phyloP scores from a whole-genome alignment of 2,113 vertebrate genomes.

The Anolis sagrei region DNA sequence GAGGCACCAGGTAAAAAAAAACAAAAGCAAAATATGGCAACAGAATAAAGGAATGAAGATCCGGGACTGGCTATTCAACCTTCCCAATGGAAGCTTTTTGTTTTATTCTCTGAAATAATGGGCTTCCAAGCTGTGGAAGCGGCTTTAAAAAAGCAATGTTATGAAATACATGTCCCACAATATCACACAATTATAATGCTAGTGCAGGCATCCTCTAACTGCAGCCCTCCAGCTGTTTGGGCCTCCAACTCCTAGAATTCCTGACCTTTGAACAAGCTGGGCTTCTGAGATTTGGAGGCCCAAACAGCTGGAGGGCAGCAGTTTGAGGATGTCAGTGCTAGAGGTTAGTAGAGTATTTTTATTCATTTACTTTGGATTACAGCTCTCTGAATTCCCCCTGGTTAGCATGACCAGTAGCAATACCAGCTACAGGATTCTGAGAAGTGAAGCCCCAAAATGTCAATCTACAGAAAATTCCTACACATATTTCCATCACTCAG shows the following conservation, averaged over 20 bases:
- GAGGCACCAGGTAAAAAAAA: background rate
- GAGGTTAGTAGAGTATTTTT: no score
- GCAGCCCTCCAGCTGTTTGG: no score
- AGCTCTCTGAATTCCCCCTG: no score
- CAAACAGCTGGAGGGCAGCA: no score
- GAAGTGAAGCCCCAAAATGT: background rate
- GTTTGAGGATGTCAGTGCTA: no score
- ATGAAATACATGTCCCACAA: background rate
- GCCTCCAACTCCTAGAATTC: no score
- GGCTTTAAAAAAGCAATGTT: background rate
- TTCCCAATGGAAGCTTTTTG: background rate
- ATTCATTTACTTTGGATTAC: no score
- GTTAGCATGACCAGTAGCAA: no score
- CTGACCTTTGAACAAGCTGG: no score
- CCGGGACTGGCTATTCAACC: background rate
- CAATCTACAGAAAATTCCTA: background rate
- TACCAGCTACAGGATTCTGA: no score
- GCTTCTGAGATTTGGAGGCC: no score
- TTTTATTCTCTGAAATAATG: background rate
- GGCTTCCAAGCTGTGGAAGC: background rate
- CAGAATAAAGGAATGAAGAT: background rate
- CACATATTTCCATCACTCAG: background rate
- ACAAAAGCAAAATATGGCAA: background rate
- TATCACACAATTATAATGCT: background rate
- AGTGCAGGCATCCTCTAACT: no score